Base-by-base conservation (phyloP, 2,113 vertebrate species). In the Ascaphus truei region DNA sequence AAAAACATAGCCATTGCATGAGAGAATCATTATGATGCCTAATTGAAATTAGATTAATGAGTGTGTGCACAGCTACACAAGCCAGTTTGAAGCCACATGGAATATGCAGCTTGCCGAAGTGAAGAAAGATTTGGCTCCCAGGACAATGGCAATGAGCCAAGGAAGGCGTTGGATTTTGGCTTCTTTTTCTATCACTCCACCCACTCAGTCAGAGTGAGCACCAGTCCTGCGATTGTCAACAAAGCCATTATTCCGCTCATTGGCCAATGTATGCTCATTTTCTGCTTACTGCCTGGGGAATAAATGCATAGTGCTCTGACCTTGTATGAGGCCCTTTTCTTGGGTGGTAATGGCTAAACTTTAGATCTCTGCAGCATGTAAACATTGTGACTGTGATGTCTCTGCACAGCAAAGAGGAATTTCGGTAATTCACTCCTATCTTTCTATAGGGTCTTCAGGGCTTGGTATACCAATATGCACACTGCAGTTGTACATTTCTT, bases 181-280 rank as follows among this genome's bases (percentile, higher is more conserved):
- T 20, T 39, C 64, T 76, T 61, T 36, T 22, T 64, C 31, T 74
- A 31, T 58, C 27, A 71, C 52, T 59, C 43, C 50, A 0, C 51
- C 45, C 23, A 30, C 64, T 80, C 63, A 62, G 26, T 58, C 22
- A 75, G 52, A 61, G 26, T 79, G 71, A 83, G 68, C 26, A 50
- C 62, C 30, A 72, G 65, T 20, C 5, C 41, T 60, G 69, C 79
- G 63, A 48, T 48, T 77, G 76, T 83, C 84, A 87, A 71, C 82
- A 81, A 75, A 82, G 62, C 62, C 74, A 76, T 89, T 83, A 84
- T 87, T 88, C 79, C 71, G 60, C 73, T 81, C 77, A 55, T 53
- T 79, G 85, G 76, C 74, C 79, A 80, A 36, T 81, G 58, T 7
- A 1, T 72, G 72, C 73, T 85, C 67, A 78, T 83, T 84, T 85